Evolutionary conservation across 2,888 invertebrate genomes (phyloP).

Genomic region (Coenonympha arcania): DNA sequence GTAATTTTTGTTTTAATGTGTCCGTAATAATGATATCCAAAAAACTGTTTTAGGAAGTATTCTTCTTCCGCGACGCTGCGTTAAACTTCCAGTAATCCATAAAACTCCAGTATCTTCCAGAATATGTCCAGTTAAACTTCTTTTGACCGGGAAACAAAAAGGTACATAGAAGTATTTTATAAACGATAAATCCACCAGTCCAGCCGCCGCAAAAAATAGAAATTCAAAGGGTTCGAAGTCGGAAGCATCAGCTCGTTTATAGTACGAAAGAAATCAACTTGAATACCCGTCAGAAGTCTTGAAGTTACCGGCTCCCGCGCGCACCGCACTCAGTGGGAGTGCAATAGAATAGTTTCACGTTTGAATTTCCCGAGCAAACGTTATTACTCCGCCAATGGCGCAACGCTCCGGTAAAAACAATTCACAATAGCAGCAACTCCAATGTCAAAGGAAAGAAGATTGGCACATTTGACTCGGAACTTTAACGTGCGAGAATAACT

Average conservation of each 20-base stretch:
- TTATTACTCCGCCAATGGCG: conserved; percentile 64
- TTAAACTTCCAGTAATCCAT: no score
- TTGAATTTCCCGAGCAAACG: conserved; percentile 68
- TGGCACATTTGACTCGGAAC: conserved; percentile 31
- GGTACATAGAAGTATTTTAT: no score
- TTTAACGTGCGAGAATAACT: conserved; percentile 2
- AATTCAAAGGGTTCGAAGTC: no score
- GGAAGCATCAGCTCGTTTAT: no score
- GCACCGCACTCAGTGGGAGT: conserved; percentile 41
- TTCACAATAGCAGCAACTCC: conserved; percentile 61
- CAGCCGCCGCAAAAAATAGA: no score
- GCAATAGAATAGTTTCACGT: conserved; percentile 55
- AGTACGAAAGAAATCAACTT: neutral
- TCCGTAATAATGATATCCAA: no score
- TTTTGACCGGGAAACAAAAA: no score
- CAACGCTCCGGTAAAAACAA: conserved; percentile 63
- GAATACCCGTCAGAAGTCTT: neutral
- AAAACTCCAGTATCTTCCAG: no score
- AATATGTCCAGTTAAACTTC: no score
- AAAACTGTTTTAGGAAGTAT: no score
- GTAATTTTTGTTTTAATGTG: no score
- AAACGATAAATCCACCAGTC: neutral
- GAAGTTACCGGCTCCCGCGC: conserved; percentile 19
- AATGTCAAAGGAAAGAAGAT: conserved; percentile 63
- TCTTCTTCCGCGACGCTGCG: no score